phyloP scores from a whole-genome alignment of 1,140 invertebrate genomes.

The Limonius californicus region DNA sequence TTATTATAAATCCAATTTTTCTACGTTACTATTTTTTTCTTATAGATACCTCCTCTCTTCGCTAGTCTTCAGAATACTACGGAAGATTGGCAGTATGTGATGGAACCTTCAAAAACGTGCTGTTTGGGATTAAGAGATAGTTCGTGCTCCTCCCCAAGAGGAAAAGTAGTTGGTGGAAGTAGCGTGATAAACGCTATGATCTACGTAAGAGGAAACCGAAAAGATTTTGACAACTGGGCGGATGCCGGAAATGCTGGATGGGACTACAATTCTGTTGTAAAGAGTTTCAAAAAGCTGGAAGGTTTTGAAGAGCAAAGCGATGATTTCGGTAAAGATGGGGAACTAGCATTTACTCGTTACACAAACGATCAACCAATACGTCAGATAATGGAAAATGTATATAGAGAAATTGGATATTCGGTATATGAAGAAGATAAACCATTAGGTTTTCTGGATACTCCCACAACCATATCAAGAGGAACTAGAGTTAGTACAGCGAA shows the following conservation, averaged over 20 bases:
- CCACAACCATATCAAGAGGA: conserved; percentile 48
- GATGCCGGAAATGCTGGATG: neutral
- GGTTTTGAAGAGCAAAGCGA: neutral
- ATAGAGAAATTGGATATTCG: conserved; percentile 37
- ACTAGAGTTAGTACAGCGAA: conserved; percentile 60
- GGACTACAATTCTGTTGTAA: neutral
- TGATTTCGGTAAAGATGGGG: neutral
- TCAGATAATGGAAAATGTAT: conserved; percentile 39
- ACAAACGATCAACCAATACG: neutral
- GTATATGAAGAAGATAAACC: conserved; percentile 37
- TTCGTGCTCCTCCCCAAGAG: neutral
- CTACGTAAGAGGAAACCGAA: neutral
- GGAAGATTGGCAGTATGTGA: conserved; percentile 84
- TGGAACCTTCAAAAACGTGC: conserved; percentile 73
- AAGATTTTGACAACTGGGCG: conserved; percentile 10
- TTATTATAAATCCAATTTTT: no score
- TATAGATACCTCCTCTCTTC: conserved; percentile 26
- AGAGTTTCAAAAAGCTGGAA: conserved; percentile 2
- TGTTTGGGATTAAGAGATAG: conserved; percentile 58
- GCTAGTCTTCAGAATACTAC: conserved; percentile 24
- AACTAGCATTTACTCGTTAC: neutral
- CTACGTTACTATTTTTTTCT: neutral
- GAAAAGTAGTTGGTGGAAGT: neutral
- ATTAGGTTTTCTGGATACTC: conserved; percentile 45
- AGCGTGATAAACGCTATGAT: neutral